Conservation (phyloP, 2,888 invertebrate species). For the Achlya flavicornis region DNA sequence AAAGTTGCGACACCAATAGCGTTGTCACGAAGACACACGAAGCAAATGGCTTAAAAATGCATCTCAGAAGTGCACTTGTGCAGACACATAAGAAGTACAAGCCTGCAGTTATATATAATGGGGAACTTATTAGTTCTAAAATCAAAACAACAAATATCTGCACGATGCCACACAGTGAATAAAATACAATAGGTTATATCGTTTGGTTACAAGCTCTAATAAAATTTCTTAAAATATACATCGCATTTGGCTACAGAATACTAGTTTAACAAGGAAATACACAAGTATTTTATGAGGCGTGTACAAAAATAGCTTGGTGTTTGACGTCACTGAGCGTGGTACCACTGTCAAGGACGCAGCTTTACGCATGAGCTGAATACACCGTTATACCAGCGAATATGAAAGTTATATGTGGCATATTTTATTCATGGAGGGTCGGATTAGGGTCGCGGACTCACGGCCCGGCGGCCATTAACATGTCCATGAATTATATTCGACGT, state of each 20-base stretch:
- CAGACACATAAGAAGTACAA: not conserved
- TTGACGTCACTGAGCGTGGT: slow-evolving; percentile 30
- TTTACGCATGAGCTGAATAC: slow-evolving; percentile 15
- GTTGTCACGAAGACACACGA: not conserved
- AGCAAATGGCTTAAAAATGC: too few relatives aligned
- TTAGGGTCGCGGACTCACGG: not conserved
- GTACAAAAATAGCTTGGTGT: slow-evolving; percentile 9
- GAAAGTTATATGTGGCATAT: slow-evolving; percentile 1
- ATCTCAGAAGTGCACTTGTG: not conserved
- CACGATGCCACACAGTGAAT: not conserved
- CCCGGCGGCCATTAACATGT: not conserved
- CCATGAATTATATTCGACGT: not conserved
- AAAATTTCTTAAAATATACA: not conserved
- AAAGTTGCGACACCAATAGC: not conserved
- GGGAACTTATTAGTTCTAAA: not conserved
- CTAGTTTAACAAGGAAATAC: slow-evolving; percentile 21
- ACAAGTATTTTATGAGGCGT: slow-evolving; percentile 38
- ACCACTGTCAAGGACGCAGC: slow-evolving; percentile 42
- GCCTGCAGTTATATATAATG: too few relatives aligned
- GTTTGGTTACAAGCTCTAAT: not conserved
- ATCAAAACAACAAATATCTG: not conserved
- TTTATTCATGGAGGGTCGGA: slow-evolving; percentile 10
- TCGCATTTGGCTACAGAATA: not conserved
- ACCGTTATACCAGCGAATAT: slow-evolving; percentile 8
- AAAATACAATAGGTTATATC: not conserved